Base-by-base conservation (phyloP, 2,888 invertebrate species). In the Lasioglossum pauxillum region DNA sequence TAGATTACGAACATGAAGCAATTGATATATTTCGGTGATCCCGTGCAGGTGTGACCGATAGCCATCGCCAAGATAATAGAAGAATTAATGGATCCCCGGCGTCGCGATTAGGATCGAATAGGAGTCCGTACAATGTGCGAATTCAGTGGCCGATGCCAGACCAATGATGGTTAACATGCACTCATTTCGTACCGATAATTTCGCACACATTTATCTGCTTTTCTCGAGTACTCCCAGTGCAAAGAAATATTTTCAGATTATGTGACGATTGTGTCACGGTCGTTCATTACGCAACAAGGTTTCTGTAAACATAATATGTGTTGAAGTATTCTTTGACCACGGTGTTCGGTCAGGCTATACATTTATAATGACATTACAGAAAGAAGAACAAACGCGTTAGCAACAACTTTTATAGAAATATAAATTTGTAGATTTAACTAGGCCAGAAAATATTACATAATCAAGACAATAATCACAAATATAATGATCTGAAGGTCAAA, bases 31-130 rank as follows among this genome's bases (percentile, higher is more conserved):
- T 67, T 74, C 73, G 78, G 57, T 41, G 31, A 82, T 67, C 53
- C 10, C 53, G 49, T 64, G 27, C 82, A 86, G 87, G 77, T 88
- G 88, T 57, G 78, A n/a, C 73, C 41, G 84, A 86, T 88, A 67
- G 60, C 38, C n/a, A 75, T 80, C 78, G 57, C 67, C 74, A 44
- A 60, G 74, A 78, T 71, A 71, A 80, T 79, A 60, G 64, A 79
- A 69, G 73, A 78, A 73, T 78, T 69, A 80, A 57, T 41, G 60
- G 41, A 83, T 75, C 49, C 80, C n/a, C 53, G 75, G 69, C 75
- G 19, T 73, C 60, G 16, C 60, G 74, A 60, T 53, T 76, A 82
- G 67, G 71, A 83, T 75, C 41, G 69, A 23, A n/a, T 41, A 27
- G 14, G 27, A 53, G 23, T 31, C 1, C 64, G 31, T 31, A 31